Evolutionary conservation across 2,888 invertebrate species (phyloP).

Genomic region (Hemithea aestivaria): DNA sequence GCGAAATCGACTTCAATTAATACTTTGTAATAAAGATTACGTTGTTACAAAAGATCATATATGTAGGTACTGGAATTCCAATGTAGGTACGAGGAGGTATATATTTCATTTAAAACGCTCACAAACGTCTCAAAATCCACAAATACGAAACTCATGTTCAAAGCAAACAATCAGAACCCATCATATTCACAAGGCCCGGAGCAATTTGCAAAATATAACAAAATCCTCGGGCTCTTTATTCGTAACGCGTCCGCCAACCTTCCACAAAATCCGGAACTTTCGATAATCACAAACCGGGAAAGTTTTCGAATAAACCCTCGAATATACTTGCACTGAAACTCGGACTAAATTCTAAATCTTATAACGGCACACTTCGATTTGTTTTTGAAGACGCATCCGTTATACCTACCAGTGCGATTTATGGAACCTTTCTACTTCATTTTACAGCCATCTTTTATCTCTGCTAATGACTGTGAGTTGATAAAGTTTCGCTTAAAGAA

Average conservation of each 20-base stretch:
- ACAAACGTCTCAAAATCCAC: slow-evolving; percentile 6
- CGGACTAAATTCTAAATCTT: slow-evolving; percentile 22
- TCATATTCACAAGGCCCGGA: slow-evolving; percentile 16
- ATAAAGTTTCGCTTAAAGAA: too few relatives aligned
- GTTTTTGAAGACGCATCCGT: slow-evolving; percentile 1
- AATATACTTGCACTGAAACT: slow-evolving; percentile 19
- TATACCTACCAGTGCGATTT: neutral
- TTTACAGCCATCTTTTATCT: too few relatives aligned
- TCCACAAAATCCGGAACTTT: slow-evolving; percentile 39
- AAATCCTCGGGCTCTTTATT: slow-evolving; percentile 37
- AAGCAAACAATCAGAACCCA: slow-evolving; percentile 22
- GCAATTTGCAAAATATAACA: slow-evolving; percentile 39
- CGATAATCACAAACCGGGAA: slow-evolving; percentile 47
- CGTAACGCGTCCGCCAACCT: slow-evolving; percentile 33
- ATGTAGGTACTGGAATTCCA: too few relatives aligned
- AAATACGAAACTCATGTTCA: slow-evolving; percentile 16
- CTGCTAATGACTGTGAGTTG: too few relatives aligned
- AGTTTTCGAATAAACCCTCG: slow-evolving; percentile 41
- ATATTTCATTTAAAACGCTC: neutral
- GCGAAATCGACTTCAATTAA: too few relatives aligned
- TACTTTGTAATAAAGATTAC: too few relatives aligned
- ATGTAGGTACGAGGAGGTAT: too few relatives aligned
- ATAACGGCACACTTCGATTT: slow-evolving; percentile 5
- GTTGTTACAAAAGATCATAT: too few relatives aligned
- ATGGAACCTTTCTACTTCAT: neutral